Conservation (phyloP, 2,113 vertebrate genomes). For the Steatornis caripensis region DNA sequence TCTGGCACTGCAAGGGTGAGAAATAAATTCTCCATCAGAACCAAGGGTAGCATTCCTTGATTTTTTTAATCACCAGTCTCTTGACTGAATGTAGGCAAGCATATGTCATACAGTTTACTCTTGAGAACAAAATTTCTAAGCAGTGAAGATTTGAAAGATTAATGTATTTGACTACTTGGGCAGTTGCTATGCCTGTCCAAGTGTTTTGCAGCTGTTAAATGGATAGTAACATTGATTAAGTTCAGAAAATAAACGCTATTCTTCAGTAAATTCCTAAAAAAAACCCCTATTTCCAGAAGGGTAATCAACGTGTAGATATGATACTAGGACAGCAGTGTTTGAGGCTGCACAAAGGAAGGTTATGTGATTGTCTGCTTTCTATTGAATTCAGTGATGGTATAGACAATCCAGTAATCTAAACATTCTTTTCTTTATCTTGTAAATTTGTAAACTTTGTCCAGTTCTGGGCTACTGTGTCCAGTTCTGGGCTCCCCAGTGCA, state of each 20-base stretch:
- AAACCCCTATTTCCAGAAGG: not conserved
- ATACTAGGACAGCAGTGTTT: not conserved
- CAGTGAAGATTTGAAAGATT: not conserved
- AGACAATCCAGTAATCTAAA: not conserved
- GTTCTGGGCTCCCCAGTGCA: too few relatives aligned
- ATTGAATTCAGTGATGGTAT: not conserved
- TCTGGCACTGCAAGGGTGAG: not conserved
- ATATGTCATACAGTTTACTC: not conserved
- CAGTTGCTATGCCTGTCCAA: not conserved
- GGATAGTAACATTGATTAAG: not conserved
- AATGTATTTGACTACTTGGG: not conserved
- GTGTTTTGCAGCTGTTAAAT: not conserved
- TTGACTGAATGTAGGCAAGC: not conserved
- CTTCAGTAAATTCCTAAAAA: not conserved
- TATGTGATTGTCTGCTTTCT: not conserved
- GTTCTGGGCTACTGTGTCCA: too few relatives aligned
- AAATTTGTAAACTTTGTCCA: too few relatives aligned
- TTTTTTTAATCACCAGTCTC: not conserved
- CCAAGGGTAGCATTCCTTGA: not conserved
- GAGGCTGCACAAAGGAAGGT: not conserved
- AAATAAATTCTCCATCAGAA: not conserved
- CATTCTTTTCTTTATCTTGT: not conserved
- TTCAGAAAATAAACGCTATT: not conserved
- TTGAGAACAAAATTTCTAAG: not conserved
- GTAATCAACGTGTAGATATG: not conserved